phyloP scores from a whole-genome alignment of 2,797 vertebrate species.

The Pipistrellus nathusii region DNA sequence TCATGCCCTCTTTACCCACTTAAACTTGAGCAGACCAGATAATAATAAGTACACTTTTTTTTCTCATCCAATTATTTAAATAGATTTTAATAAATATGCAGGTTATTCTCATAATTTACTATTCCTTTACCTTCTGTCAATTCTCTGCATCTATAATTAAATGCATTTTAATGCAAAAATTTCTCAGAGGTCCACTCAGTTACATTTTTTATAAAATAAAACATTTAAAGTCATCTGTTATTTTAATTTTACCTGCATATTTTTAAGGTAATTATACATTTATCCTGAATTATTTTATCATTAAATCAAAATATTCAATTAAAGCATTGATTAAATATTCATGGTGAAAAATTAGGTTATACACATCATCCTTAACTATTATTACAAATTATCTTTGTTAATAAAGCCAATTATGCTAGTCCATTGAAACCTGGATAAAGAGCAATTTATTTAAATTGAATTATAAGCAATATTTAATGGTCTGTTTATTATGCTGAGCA shows the following conservation, averaged over 20 bases:
- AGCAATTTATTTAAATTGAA: constrained; percentile 61
- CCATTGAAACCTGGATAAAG: constrained; percentile 45
- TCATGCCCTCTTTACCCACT: background rate
- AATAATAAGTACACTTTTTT: background rate
- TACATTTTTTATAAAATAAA: constrained; percentile 24
- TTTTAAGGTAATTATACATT: constrained; percentile 64
- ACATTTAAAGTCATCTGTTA: constrained; percentile 32
- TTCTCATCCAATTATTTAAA: background rate
- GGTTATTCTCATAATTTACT: background rate
- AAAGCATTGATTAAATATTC: constrained; percentile 68
- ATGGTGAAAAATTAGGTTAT: constrained; percentile 57
- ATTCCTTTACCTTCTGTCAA: background rate
- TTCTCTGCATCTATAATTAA: constrained; percentile 28
- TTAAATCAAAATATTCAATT: constrained; percentile 73
- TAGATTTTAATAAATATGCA: background rate
- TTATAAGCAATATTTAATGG: constrained; percentile 30
- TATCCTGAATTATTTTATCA: constrained; percentile 62
- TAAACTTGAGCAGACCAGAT: background rate
- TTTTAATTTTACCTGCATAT: constrained; percentile 53
- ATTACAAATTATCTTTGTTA: constrained; percentile 67
- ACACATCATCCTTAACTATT: constrained; percentile 61
- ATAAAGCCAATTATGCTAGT: constrained; percentile 69
- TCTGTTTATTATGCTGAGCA: constrained; percentile 49
- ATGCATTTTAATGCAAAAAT: constrained; percentile 29
- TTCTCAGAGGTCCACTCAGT: background rate